These are phyloP conservation scores for Cantharis rustica DNA, from an alignment of 2,888 invertebrate species.

Conservation along the genomic window DNA sequence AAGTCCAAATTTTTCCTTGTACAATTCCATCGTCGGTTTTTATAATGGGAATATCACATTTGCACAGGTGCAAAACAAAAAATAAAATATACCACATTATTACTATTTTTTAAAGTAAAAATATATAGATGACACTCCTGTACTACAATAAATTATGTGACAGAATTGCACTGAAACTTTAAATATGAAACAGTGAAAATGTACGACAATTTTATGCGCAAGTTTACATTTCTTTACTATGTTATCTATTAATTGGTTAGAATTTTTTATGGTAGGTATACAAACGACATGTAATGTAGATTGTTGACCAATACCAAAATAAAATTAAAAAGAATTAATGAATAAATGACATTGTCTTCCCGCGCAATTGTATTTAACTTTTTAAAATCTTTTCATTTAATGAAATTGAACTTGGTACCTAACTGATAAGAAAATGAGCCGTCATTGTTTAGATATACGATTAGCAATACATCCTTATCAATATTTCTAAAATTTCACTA, in stretches of 20 bases:
- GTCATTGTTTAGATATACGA: not conserved
- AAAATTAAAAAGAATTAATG: no score
- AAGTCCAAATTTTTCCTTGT: conserved; percentile 49
- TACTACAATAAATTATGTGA: not conserved
- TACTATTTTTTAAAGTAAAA: not conserved
- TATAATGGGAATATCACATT: not conserved
- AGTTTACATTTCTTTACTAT: not conserved
- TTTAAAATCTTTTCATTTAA: not conserved
- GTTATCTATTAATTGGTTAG: no score
- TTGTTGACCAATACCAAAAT: no score
- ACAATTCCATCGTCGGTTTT: conserved; percentile 3
- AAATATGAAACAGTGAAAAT: not conserved
- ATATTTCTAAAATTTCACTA: no score
- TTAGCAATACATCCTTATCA: not conserved
- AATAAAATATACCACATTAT: not conserved
- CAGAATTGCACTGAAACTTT: not conserved
- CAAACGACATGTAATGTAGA: no score
- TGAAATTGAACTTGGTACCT: not conserved
- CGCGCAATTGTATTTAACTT: not conserved
- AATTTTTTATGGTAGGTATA: no score
- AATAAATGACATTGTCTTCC: no score
- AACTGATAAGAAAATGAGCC: not conserved
- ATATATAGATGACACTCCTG: not conserved
- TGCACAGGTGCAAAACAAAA: not conserved
- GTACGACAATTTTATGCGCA: not conserved